Evolutionary conservation across 1,140 invertebrate species (phyloP).

Genomic region (Penaeus indicus): DNA sequence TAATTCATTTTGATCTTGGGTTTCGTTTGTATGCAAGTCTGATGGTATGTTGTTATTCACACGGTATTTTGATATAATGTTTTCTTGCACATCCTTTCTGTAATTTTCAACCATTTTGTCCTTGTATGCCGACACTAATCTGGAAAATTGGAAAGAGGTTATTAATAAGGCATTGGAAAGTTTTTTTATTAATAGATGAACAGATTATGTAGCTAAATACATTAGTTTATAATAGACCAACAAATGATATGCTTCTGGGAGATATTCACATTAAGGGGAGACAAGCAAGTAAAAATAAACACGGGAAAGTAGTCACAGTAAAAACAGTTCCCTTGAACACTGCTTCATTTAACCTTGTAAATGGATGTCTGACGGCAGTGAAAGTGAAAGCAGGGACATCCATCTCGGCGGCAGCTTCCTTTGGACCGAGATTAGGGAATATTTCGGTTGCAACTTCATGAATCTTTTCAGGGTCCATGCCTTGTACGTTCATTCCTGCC

Average conservation of each 20-base stretch:
- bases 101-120: slow-evolving; percentile 49
- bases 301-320: no score
- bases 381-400: slow-evolving; percentile 2
- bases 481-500: slow-evolving; percentile 19
- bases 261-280: no score
- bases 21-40: not conserved
- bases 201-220: no score
- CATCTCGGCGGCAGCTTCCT: slow-evolving; percentile 8
- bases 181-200: no score
- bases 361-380: slow-evolving; percentile 44
- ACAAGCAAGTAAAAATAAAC: no score
- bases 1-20: no score
- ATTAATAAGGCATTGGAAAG: no score
- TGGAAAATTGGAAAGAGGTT: not conserved
- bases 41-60: not conserved
- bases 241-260: no score
- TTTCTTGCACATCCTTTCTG: not conserved
- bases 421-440: slow-evolving; percentile 11
- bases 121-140: slow-evolving; percentile 48
- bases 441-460: not conserved
- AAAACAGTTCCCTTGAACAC: no score
- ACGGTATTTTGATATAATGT: slow-evolving; percentile 33
- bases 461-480: not conserved
- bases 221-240: no score
- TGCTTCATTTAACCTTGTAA: slow-evolving; percentile 1